Base-by-base conservation (phyloP, 2,113 vertebrate species). In the Casuarius casuarius region DNA sequence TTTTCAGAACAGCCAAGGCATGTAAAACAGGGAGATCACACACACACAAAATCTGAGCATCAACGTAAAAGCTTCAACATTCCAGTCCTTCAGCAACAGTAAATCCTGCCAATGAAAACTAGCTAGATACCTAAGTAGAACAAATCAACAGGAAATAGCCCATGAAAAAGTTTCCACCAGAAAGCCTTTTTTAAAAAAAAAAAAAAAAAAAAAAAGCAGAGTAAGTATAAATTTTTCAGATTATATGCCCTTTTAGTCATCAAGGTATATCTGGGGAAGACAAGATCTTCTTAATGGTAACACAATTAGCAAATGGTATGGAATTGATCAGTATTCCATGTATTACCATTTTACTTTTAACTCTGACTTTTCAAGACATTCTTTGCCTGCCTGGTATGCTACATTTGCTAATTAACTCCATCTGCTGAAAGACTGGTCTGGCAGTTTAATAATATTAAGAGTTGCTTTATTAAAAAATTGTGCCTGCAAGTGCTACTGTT, bases 111-210 rank as follows among this genome's bases (percentile, higher is more conserved):
- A 83, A 67, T 72, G 49, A 85, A 94, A 96, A 85, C 63, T 74
- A 68, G 79, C 59, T 65, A 76, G 82, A 51, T 91, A 92, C 72
- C 84, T 26, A 77, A 76, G 42, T 40, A 90, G 78, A 95, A 62
- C 48, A 76, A 86, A 95, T 92, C 85, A 93, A 89, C 89, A 95
- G 84, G 94, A 96, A 97, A 89, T 15, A 91, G 56, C 52, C 79
- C 38, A 46, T 70, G 76, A 65, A 91, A 81, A 88, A 75, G 31
- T 88, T 87, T 93, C 91, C 63, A 95, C 44, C 21, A 80, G 83
- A 94, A 91, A 87, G n/a, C 66, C 42, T 18, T 33, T 58, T 58
- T 33, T 48, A 48, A 19, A 48, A 19, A 48, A 46, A 46, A 44
- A 44, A 12, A 44, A 44, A 44, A 44, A 44, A 44, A 12, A 44